These are phyloP conservation scores for Calycopis cecrops DNA, from an alignment of 1,140 invertebrate species.

Conservation along the genomic window DNA sequence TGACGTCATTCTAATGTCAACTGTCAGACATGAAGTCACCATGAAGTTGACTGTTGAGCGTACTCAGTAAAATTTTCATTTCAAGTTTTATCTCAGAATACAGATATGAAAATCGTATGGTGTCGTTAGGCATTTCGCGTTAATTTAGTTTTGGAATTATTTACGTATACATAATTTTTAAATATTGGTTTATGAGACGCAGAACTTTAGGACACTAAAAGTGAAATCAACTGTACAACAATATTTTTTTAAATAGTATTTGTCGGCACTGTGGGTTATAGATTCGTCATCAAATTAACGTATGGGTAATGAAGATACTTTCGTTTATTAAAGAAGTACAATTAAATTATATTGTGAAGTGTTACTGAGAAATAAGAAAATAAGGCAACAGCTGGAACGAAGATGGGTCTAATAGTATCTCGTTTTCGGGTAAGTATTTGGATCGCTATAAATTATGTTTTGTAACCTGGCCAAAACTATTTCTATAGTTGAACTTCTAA, in stretches of 20 bases:
- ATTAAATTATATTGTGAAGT: constrained; percentile 7
- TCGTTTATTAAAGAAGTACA: constrained; percentile 35
- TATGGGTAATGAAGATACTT: constrained; percentile 48
- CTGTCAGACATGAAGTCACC: not conserved
- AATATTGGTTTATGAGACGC: too few relatives aligned
- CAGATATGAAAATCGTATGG: not conserved
- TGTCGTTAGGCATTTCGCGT: not conserved
- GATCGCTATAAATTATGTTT: constrained; percentile 38
- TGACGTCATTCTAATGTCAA: not conserved
- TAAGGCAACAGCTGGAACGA: constrained; percentile 21
- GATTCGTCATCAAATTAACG: constrained; percentile 47
- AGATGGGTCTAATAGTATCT: constrained; percentile 59
- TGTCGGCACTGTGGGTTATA: constrained; percentile 54
- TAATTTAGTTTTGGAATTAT: not conserved
- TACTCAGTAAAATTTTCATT: not conserved
- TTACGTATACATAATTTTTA: too few relatives aligned
- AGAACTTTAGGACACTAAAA: too few relatives aligned
- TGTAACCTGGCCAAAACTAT: constrained; percentile 56
- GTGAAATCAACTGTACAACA: too few relatives aligned
- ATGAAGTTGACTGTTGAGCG: too few relatives aligned
- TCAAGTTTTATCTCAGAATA: not conserved
- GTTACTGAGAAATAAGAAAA: not conserved
- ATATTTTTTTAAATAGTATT: constrained; percentile 12
- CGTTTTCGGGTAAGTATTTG: constrained; percentile 50
- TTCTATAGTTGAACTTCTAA: constrained; percentile 40